These are phyloP conservation scores for Eupeodes luniger DNA, from an alignment of 2,888 invertebrate genomes.

Conservation along the genomic window DNA sequence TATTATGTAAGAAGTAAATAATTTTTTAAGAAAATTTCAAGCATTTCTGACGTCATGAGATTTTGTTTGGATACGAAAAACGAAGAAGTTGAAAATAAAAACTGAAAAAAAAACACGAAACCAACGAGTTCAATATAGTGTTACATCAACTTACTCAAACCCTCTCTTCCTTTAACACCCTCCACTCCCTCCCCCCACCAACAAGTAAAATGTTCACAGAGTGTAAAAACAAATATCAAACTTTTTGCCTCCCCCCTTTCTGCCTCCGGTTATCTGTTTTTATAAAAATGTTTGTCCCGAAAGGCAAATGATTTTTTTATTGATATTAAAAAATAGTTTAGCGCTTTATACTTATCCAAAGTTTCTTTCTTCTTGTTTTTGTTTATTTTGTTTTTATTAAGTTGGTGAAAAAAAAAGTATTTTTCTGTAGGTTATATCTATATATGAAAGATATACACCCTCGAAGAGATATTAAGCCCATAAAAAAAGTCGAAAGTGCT, in stretches of 20 bases:
- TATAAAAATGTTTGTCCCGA: constrained; percentile 27
- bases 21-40: neutral
- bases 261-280: constrained; percentile 6
- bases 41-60: neutral
- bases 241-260: neutral
- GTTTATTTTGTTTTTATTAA: constrained; percentile 38
- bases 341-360: constrained; percentile 28
- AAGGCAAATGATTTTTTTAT: constrained; percentile 65
- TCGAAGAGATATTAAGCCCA: constrained; percentile 26
- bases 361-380: neutral
- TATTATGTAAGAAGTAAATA: neutral
- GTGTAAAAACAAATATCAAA: constrained; percentile 28
- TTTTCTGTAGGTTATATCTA: neutral
- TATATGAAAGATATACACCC: neutral
- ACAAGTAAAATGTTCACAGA: neutral
- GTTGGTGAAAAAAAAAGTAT: constrained; percentile 34
- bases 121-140: constrained; percentile 15
- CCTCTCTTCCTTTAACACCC: neutral
- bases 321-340: constrained; percentile 69
- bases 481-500: constrained; percentile 40
- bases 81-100: neutral
- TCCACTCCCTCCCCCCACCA: neutral
- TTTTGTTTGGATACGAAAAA: neutral
- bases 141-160: neutral
- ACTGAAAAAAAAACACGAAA: neutral